These are phyloP conservation scores for Phalacrocorax carbo DNA, from an alignment of 2,113 vertebrate genomes.

Conservation along the genomic window DNA sequence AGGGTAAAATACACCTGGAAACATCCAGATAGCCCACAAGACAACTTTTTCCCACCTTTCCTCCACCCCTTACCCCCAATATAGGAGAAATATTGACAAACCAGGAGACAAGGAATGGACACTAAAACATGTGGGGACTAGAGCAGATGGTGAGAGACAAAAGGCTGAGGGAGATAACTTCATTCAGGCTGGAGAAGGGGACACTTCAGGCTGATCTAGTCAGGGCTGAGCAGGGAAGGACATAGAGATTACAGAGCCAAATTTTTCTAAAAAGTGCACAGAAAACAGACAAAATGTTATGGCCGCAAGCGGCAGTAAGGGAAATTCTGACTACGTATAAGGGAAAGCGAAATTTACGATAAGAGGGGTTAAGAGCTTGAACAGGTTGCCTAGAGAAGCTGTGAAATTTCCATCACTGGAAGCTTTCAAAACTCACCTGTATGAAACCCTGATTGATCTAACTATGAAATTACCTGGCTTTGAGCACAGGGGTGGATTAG, in stretches of 20 bases:
- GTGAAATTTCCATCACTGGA: not conserved
- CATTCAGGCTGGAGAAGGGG: not conserved
- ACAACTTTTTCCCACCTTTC: not conserved
- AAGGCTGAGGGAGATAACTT: not conserved
- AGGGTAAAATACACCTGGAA: not conserved
- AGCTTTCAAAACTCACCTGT: not conserved
- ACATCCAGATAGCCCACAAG: not conserved
- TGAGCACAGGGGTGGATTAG: not conserved
- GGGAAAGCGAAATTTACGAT: not conserved
- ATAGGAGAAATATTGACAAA: not conserved
- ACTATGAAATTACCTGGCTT: not conserved
- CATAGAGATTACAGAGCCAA: not conserved
- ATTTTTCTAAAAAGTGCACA: not conserved
- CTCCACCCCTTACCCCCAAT: too few species aligned
- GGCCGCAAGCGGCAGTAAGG: not conserved
- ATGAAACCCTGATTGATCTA: not conserved
- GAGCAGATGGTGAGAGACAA: not conserved
- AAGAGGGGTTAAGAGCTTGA: not conserved
- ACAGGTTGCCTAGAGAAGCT: not conserved
- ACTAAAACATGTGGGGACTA: not conserved
- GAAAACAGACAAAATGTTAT: not conserved
- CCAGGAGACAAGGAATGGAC: not conserved
- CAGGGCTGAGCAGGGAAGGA: not conserved
- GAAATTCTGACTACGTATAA: not conserved
- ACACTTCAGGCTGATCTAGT: not conserved